Evolutionary conservation across 2,888 invertebrate genomes (phyloP).

Genomic region (Ceratothoa steindachneri): DNA sequence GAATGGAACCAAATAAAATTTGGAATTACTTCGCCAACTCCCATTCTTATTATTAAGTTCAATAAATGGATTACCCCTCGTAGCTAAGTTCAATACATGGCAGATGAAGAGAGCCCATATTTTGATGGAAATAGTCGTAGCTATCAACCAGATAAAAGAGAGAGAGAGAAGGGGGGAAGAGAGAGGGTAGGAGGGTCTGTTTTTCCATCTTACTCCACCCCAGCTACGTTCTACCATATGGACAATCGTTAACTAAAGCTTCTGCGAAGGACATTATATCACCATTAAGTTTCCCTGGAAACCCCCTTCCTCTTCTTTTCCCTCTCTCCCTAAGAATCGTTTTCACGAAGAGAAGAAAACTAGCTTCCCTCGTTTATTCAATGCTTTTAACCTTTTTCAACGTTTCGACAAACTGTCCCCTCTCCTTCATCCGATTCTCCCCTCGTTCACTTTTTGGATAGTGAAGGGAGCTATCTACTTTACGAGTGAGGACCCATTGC

Average conservation of each 20-base stretch:
- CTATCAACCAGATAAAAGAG: too few relatives aligned
- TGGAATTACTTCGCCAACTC: not conserved
- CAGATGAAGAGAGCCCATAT: not conserved
- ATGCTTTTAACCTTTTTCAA: not conserved
- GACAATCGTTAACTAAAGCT: not conserved
- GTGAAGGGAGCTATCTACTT: constrained; percentile 3
- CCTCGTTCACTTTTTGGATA: not conserved
- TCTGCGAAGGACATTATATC: not conserved
- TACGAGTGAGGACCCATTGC: constrained; percentile 6
- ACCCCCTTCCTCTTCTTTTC: too few relatives aligned
- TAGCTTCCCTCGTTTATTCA: not conserved
- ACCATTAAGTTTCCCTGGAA: not conserved
- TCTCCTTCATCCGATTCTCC: not conserved
- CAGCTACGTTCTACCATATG: not conserved
- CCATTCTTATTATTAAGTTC: not conserved
- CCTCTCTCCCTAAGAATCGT: too few relatives aligned
- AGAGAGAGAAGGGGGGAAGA: too few relatives aligned
- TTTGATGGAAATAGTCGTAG: not conserved
- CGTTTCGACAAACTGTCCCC: constrained; percentile 1
- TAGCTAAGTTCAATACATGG: not conserved
- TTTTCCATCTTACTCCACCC: not conserved
- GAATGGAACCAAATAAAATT: not conserved
- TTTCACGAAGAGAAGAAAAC: not conserved
- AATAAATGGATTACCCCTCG: not conserved
- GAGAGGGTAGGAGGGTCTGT: not conserved